Evolutionary conservation across 2,113 vertebrate species (phyloP).

Genomic region (Strix uralensis): DNA sequence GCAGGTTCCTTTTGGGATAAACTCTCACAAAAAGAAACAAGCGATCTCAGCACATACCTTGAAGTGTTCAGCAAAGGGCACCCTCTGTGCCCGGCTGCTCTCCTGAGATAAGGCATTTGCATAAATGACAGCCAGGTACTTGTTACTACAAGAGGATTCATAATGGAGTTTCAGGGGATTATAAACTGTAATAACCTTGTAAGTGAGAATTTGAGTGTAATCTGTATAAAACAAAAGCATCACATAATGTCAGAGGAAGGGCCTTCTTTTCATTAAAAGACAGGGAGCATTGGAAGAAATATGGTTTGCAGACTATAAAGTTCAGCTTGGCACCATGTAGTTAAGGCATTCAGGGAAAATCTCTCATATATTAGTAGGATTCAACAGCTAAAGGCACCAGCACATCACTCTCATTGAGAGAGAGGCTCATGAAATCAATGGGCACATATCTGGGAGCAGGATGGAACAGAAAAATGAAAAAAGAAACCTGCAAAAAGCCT

Average conservation of each 20-base stretch:
- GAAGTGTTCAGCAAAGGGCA: neutral
- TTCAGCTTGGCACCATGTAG: neutral
- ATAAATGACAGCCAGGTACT: neutral
- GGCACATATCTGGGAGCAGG: neutral
- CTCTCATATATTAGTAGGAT: neutral
- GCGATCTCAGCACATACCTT: neutral
- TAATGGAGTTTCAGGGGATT: neutral
- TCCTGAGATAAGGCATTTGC: neutral
- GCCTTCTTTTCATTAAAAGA: neutral
- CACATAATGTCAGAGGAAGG: neutral
- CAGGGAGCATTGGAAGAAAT: neutral
- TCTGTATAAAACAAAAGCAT: conserved; percentile 16
- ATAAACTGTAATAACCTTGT: neutral
- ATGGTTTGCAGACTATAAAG: neutral
- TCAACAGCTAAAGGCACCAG: neutral
- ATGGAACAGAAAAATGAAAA: neutral
- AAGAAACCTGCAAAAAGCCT: neutral
- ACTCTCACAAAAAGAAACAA: neutral
- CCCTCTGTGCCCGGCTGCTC: neutral
- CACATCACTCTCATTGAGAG: neutral
- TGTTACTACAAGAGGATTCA: neutral
- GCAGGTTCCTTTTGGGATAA: neutral
- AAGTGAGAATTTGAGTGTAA: neutral
- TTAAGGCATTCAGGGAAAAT: neutral
- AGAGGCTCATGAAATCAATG: neutral